phyloP scores from a whole-genome alignment of 2,113 vertebrate species.

The Bos taurus region ARS-UCD2.0 NC_037340.1:53653501-53654000 shows the following conservation, averaged over 20 bases:
- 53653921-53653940: not conserved
- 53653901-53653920: not conserved
- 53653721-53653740: not conserved
- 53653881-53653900: not conserved
- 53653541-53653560: conserved; percentile 88
- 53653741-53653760: not conserved
- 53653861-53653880: not conserved
- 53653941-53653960: not conserved
- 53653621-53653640: conserved; percentile 26
- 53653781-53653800: not conserved
- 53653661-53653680: rapidly evolving
- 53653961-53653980: not conserved
- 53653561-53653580: not conserved
- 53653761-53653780: not conserved
- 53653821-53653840: not conserved
- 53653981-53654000: not conserved
- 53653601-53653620: not conserved
- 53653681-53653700: not conserved
- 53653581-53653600: not conserved
- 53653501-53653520: conserved; percentile 92
- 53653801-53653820: not conserved
- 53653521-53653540: conserved; percentile 93
- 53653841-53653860: not conserved
- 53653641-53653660: not conserved
- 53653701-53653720: not conserved